phyloP scores from a whole-genome alignment of 2,113 vertebrate species.

The Danionella cerebrum region DNA sequence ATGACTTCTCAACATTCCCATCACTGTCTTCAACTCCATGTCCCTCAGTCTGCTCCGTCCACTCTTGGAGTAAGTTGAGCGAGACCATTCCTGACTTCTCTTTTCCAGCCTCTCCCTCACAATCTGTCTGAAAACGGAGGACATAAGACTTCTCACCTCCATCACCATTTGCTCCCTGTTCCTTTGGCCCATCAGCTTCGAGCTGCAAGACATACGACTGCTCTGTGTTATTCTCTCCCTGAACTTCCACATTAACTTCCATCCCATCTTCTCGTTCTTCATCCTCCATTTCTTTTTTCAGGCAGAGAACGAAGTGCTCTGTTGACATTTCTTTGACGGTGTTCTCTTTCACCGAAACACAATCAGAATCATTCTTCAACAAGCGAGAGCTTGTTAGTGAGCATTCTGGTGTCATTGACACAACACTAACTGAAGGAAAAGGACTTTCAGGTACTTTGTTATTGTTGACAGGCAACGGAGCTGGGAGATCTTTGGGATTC shows the following conservation, averaged over 20 bases:
- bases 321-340: conserved; percentile 37
- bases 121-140: conserved; percentile 57
- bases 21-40: conserved; percentile 35
- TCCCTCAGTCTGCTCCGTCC: conserved; percentile 50
- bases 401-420: conserved; percentile 22
- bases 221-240: conserved; percentile 25
- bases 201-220: conserved; percentile 64
- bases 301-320: conserved; percentile 65
- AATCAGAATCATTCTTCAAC: conserved; percentile 20
- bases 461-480: background rate
- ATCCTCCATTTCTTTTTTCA: conserved; percentile 51
- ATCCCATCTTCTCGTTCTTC: conserved; percentile 41
- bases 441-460: background rate
- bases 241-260: conserved; percentile 34
- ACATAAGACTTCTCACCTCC: conserved; percentile 54
- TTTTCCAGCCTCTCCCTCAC: conserved; percentile 42
- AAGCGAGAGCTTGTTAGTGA: background rate
- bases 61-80: conserved; percentile 56
- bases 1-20: conserved; percentile 49
- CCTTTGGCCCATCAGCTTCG: conserved; percentile 45
- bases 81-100: conserved; percentile 58
- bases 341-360: conserved; percentile 31
- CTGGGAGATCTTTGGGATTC: background rate
- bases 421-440: conserved; percentile 20
- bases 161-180: conserved; percentile 37